These are phyloP conservation scores for Enteromius paludinosus DNA, from an alignment of 2,797 vertebrate species.

Conservation along the genomic window DNA sequence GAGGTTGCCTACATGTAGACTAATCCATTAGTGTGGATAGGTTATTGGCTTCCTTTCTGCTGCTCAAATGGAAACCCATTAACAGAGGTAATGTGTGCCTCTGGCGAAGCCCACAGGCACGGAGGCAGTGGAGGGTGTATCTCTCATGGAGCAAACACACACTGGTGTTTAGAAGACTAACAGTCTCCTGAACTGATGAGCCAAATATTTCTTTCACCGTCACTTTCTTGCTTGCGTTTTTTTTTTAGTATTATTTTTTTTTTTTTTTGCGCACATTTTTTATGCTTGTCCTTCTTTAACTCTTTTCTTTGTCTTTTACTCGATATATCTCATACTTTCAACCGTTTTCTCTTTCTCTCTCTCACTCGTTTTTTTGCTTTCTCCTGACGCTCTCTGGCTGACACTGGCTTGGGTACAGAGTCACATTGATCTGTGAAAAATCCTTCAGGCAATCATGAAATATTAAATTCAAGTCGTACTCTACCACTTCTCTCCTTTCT, in stretches of 20 bases:
- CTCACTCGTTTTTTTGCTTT: slow-evolving; percentile 33
- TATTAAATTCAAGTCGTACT: slow-evolving; percentile 93
- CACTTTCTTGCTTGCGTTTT: slow-evolving; percentile 22
- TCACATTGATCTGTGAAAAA: slow-evolving; percentile 92
- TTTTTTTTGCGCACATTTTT: not conserved
- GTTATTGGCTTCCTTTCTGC: slow-evolving; percentile 83
- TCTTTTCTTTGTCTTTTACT: slow-evolving; percentile 57
- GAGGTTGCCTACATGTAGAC: slow-evolving; percentile 84
- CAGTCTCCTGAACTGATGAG: slow-evolving; percentile 88
- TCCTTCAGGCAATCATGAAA: slow-evolving; percentile 92
- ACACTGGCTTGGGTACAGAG: slow-evolving; percentile 88
- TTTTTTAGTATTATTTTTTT: not conserved
- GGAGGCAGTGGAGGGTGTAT: slow-evolving; percentile 85
- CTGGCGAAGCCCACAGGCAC: slow-evolving; percentile 72
- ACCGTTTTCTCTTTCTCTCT: not conserved
- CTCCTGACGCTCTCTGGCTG: slow-evolving; percentile 66
- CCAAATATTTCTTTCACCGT: slow-evolving; percentile 82
- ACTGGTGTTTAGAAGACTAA: slow-evolving; percentile 89
- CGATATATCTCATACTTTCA: slow-evolving; percentile 39
- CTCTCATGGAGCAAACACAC: slow-evolving; percentile 84
- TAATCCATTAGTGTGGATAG: slow-evolving; percentile 84
- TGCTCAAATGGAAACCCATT: slow-evolving; percentile 86
- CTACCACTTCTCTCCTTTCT: slow-evolving; percentile 82
- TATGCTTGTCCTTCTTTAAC: slow-evolving; percentile 43
- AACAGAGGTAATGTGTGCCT: slow-evolving; percentile 86